A percentile compares a stretch with the other conserved stretches of the same genome.
phyloP scores from a whole-genome alignment of 1,140 invertebrate species.

The fruit fly (Drosophila melanogaster) region Release_6_plus_ISO1_MT NT_033779.5:16827501-16828000 shows the following conservation, averaged over 20 bases:
- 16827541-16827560: slow-evolving; percentile 14
- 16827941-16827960: no score
- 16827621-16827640: slow-evolving; percentile 55
- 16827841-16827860: slow-evolving; percentile 72
- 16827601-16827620: slow-evolving; percentile 17
- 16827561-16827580: slow-evolving; percentile 26
- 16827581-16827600: slow-evolving; percentile 27
- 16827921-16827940: background rate
- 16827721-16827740: slow-evolving; percentile 80
- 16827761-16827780: slow-evolving; percentile 44
- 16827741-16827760: slow-evolving; percentile 58
- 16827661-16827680: background rate
- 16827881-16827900: slow-evolving; percentile 67
- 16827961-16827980: no score
- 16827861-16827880: slow-evolving; percentile 62
- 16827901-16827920: background rate
- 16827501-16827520: slow-evolving; percentile 67
- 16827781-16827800: slow-evolving; percentile 56
- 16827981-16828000: no score
- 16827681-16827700: background rate
- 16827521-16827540: slow-evolving; percentile 41
- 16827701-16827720: slow-evolving; percentile 21
- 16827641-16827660: slow-evolving; percentile 74
- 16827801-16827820: slow-evolving; percentile 72
- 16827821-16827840: slow-evolving; percentile 45